Percentiles rank a stretch among this genome's conserved stretches.
Evolutionary conservation across 2,888 invertebrate genomes (phyloP).

Genomic region (Idaea aversata): DNA sequence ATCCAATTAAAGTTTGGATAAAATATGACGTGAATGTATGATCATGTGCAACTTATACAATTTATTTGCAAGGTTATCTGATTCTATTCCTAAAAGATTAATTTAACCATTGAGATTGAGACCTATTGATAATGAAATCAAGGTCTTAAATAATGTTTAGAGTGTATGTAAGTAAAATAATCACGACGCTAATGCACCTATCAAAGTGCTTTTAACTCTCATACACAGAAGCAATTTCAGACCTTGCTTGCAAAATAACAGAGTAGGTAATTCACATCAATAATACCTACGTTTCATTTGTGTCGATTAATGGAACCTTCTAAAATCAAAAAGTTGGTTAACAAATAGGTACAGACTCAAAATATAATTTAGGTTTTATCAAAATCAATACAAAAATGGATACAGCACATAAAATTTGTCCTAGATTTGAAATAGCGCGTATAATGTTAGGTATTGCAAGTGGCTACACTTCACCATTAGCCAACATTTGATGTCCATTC

Average conservation of each 20-base stretch:
- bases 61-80: neutral
- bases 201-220: neutral
- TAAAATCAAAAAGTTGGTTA: neutral
- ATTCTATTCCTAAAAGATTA: slow-evolving; percentile 1
- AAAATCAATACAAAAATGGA: slow-evolving; percentile 15
- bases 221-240: neutral
- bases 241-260: neutral
- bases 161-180: neutral
- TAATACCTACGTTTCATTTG: neutral
- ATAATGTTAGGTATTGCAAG: slow-evolving; percentile 37
- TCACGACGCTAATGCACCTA: neutral
- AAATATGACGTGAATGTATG: neutral
- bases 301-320: neutral
- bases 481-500: slow-evolving; percentile 41
- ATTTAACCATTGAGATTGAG: slow-evolving; percentile 4
- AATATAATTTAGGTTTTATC: slow-evolving; percentile 5
- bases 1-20: neutral
- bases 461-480: slow-evolving; percentile 34
- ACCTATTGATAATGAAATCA: slow-evolving; percentile 25
- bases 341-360: neutral
- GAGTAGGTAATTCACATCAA: neutral
- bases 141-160: neutral
- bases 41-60: neutral
- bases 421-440: slow-evolving; percentile 50
- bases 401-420: slow-evolving; percentile 31